Percentiles rank a stretch among this genome's conserved stretches.
phyloP scores from a whole-genome alignment of 2,113 vertebrate genomes.

The Strix aluco region DNA sequence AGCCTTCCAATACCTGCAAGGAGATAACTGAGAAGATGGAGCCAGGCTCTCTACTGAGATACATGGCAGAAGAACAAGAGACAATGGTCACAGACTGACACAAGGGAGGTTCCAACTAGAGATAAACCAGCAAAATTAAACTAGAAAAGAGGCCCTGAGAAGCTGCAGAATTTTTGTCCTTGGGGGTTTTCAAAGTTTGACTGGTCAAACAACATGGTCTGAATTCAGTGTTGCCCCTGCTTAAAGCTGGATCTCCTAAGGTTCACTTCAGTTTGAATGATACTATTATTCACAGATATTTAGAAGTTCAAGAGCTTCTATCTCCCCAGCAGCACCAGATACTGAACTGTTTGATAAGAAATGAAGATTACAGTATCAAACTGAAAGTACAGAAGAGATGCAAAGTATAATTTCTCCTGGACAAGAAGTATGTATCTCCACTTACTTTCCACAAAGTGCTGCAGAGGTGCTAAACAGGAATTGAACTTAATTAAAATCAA shows the following conservation, averaged over 20 bases:
- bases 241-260: background rate
- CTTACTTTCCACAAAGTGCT: background rate
- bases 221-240: background rate
- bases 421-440: background rate
- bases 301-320: conserved; percentile 12
- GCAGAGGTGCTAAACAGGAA: background rate
- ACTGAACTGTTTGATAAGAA: conserved; percentile 10
- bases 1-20: background rate
- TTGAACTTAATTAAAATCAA: conserved; percentile 65
- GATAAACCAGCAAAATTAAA: background rate
- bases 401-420: conserved; percentile 14
- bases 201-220: background rate
- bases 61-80: background rate
- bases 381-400: conserved; percentile 32
- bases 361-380: conserved; percentile 25
- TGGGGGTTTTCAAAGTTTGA: background rate
- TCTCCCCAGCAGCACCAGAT: conserved; percentile 7
- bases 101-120: background rate
- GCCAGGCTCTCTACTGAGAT: background rate
- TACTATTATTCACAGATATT: conserved; percentile 25
- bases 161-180: background rate
- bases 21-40: background rate
- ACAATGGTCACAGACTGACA: background rate
- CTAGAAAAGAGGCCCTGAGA: background rate
- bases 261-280: background rate